Evolutionary conservation across 2,888 invertebrate species (phyloP).

Genomic region (Temnothorax rugatulus): DNA sequence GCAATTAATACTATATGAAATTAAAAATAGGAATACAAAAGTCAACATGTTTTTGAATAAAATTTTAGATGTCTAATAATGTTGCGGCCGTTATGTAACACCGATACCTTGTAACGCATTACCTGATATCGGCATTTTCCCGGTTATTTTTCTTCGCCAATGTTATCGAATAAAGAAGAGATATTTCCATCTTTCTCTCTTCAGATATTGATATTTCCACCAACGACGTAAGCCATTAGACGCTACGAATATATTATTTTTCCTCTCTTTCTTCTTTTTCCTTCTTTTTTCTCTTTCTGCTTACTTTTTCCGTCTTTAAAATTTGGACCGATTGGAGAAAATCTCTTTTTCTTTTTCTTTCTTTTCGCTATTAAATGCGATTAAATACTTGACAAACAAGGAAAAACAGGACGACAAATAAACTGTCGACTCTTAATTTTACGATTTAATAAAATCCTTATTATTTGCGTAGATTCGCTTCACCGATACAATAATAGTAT

Average conservation of each 20-base stretch:
- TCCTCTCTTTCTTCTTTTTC: background rate
- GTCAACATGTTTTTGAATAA: background rate
- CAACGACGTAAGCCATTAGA: slow-evolving; percentile 41
- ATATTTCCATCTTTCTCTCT: slow-evolving; percentile 1
- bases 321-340: background rate
- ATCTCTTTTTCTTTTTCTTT: background rate
- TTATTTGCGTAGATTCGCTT: background rate
- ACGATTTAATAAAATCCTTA: background rate
- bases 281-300: background rate
- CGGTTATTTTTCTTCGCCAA: slow-evolving; percentile 13
- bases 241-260: slow-evolving; percentile 12
- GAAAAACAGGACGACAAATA: background rate
- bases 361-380: background rate
- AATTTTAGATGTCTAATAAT: slow-evolving; percentile 2
- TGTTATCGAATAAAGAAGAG: slow-evolving; percentile 4
- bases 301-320: background rate
- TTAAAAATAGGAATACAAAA: background rate
- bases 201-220: slow-evolving; percentile 21
- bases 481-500: background rate
- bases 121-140: slow-evolving; percentile 20
- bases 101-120: background rate
- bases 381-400: background rate
- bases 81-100: background rate
- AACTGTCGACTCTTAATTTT: background rate
- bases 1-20: background rate